phyloP scores from a whole-genome alignment of 2,888 invertebrate genomes.

The Crioceris asparagi region DNA sequence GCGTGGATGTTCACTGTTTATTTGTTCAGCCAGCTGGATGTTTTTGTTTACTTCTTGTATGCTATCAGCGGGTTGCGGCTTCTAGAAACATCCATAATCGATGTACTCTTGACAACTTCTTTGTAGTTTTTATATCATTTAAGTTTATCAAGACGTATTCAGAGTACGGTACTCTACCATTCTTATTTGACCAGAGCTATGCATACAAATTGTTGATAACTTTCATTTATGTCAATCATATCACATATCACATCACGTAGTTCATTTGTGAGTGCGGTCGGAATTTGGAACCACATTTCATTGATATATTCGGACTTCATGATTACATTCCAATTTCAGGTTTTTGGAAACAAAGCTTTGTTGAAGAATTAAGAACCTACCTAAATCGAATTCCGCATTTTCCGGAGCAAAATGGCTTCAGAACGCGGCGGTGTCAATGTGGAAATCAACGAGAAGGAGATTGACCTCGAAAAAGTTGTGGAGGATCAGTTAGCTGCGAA shows the following conservation, averaged over 20 bases:
- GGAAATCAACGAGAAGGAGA: conserved; percentile 21
- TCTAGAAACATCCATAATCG: conserved; percentile 15
- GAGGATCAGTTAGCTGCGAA: conserved; percentile 24
- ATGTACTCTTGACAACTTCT: not conserved
- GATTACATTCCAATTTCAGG: too few relatives aligned
- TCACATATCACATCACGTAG: too few relatives aligned
- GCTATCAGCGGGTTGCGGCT: conserved; percentile 9
- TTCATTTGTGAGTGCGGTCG: too few relatives aligned
- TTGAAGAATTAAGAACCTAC: conserved; percentile 3
- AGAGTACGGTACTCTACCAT: too few relatives aligned
- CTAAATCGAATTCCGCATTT: not conserved
- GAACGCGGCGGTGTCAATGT: conserved; percentile 22
- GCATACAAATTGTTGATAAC: too few relatives aligned
- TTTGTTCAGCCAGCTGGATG: conserved; percentile 28
- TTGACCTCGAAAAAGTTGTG: conserved; percentile 27
- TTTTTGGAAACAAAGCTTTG: conserved; percentile 1
- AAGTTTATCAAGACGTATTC: too few relatives aligned
- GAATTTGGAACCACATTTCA: too few relatives aligned
- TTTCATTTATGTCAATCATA: too few relatives aligned
- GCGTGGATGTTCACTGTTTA: too few relatives aligned
- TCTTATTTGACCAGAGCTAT: too few relatives aligned
- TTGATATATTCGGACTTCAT: too few relatives aligned
- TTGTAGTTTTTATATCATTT: too few relatives aligned
- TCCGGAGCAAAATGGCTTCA: conserved; percentile 22
- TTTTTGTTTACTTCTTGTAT: conserved; percentile 25